Percentiles rank a stretch among this genome's conserved stretches.
These are phyloP conservation scores for Apostichopus japonicus DNA, from an alignment of 35 echinoderm and acorn worm genomes.

Conservation along the genomic window DNA sequence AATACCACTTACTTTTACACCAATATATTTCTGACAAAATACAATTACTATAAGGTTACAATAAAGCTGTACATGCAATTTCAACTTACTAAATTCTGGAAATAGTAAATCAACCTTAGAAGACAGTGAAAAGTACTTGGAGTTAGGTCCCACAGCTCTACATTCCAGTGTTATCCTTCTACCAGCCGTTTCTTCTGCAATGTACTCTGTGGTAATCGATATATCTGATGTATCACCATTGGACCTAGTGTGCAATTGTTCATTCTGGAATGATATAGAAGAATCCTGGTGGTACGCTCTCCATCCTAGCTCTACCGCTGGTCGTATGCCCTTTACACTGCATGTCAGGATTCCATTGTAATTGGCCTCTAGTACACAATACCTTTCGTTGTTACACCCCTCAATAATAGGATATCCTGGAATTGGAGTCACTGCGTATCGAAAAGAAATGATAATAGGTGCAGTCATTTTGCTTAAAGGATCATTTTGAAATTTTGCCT, in stretches of 20 bases:
- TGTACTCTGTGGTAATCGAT: not conserved
- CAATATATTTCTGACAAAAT: too few species aligned
- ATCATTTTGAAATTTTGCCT: too few species aligned
- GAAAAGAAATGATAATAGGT: too few species aligned
- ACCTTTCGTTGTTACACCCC: not conserved
- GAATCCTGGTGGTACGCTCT: not conserved
- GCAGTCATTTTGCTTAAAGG: too few species aligned
- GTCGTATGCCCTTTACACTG: not conserved
- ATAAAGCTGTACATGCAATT: too few species aligned
- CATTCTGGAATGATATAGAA: not conserved
- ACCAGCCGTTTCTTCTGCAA: not conserved
- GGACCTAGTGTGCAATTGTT: not conserved
- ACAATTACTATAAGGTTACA: too few species aligned
- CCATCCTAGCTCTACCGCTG: constrained; percentile 1
- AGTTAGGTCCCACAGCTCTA: not conserved
- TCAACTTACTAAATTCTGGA: not conserved
- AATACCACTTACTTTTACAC: too few species aligned
- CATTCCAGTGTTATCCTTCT: not conserved
- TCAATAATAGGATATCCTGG: not conserved
- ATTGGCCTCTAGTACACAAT: not conserved
- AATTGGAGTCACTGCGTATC: not conserved
- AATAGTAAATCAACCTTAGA: not conserved
- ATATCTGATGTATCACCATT: not conserved
- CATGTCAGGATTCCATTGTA: not conserved
- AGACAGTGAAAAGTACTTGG: not conserved